These are phyloP conservation scores for Scolopax bukidnonensis DNA, from an alignment of 2,797 vertebrate species.

Conservation along the genomic window DNA sequence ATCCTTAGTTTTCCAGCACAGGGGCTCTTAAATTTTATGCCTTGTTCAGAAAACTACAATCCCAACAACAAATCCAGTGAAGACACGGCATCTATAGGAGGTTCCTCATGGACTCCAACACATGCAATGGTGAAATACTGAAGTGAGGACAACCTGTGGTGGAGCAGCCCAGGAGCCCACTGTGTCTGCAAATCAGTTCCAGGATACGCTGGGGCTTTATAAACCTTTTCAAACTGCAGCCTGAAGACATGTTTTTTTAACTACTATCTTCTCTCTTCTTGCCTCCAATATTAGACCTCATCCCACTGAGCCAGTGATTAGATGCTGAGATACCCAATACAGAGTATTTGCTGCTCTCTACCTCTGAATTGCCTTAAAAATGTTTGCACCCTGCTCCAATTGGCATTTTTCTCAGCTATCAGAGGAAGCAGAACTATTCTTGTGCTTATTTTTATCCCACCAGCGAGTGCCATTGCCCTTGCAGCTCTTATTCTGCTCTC, in stretches of 20 bases:
- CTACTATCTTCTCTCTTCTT: neutral
- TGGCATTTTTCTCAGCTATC: neutral
- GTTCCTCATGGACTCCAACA: fast-evolving
- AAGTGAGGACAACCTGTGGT: neutral
- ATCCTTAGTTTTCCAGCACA: neutral
- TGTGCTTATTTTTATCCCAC: neutral
- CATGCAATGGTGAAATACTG: neutral
- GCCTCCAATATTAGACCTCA: neutral
- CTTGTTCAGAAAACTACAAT: neutral
- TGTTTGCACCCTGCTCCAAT: neutral
- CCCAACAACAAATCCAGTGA: neutral
- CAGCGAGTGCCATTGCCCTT: neutral
- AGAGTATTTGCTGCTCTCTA: neutral
- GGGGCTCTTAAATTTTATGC: neutral
- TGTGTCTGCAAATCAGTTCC: neutral
- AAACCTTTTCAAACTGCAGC: neutral
- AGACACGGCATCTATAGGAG: neutral
- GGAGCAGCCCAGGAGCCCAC: neutral
- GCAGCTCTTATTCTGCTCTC: neutral
- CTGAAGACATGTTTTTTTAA: neutral
- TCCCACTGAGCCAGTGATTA: neutral
- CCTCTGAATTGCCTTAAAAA: neutral
- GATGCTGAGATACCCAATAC: fast-evolving
- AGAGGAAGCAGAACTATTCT: neutral
- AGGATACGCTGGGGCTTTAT: neutral